Percentiles rank a stretch among this genome's conserved stretches.
Evolutionary conservation across 2,113 vertebrate genomes (phyloP).

Genomic region (human): DNA sequence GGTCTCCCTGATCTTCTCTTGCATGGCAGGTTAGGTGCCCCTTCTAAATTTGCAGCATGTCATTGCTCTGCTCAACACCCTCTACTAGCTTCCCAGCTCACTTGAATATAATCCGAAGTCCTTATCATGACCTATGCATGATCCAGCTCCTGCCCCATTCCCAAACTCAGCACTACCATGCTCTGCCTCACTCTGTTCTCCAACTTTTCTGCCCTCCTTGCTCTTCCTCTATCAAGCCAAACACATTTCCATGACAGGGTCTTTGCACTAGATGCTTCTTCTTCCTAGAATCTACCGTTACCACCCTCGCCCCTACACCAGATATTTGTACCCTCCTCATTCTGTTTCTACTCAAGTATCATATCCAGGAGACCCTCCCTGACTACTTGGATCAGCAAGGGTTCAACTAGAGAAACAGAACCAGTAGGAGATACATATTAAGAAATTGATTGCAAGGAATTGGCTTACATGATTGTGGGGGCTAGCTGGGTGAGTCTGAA

Average conservation of each 20-base stretch:
- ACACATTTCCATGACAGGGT: not conserved
- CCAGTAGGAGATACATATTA: not conserved
- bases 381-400: not conserved
- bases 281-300: not conserved
- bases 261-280: not conserved
- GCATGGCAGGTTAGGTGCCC: not conserved
- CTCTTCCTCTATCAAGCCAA: not conserved
- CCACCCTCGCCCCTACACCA: not conserved
- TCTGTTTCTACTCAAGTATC: not conserved
- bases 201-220: not conserved
- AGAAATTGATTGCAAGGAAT: not conserved
- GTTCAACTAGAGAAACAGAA: not conserved
- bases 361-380: not conserved
- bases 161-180: not conserved
- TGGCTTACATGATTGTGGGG: not conserved
- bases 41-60: not conserved
- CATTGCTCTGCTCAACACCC: not conserved
- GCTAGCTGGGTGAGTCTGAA: not conserved
- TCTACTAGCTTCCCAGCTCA: not conserved
- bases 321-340: not conserved
- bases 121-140: not conserved
- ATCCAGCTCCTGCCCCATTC: not conserved
- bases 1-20: not conserved
- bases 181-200: not conserved
- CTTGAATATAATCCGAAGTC: not conserved